Evolutionary conservation across 1,140 invertebrate species (phyloP).

Genomic region (Aleiodes sp.): DNA sequence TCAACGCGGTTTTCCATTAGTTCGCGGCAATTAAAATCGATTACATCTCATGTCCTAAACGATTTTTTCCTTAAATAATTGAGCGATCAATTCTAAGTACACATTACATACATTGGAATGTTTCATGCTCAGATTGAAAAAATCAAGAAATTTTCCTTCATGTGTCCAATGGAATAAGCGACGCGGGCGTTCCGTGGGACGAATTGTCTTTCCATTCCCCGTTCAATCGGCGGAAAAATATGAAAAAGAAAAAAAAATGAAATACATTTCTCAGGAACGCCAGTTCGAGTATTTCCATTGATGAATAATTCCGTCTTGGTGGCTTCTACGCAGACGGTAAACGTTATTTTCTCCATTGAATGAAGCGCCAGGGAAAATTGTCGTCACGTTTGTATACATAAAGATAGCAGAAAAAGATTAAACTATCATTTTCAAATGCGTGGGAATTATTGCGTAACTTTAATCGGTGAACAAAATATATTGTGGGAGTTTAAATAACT

Average conservation of each 20-base stretch:
- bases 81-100: no score
- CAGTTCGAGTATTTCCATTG: neutral
- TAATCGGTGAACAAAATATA: conserved; percentile 32
- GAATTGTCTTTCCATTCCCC: neutral
- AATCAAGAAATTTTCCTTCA: neutral
- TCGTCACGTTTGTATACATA: conserved; percentile 22
- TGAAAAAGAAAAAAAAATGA: neutral
- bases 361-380: conserved; percentile 27
- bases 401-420: conserved; percentile 26
- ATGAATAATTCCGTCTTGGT: neutral
- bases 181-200: neutral
- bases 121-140: neutral
- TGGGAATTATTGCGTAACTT: conserved; percentile 32
- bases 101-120: neutral
- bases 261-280: neutral
- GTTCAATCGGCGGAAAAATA: neutral
- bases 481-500: conserved; percentile 21
- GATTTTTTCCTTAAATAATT: no score
- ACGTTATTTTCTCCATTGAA: conserved; percentile 17
- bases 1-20: no score
- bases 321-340: neutral
- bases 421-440: conserved; percentile 20
- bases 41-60: no score
- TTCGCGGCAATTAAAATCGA: no score
- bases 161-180: conserved; percentile 1